Conservation (phyloP, 2,113 vertebrate species). For the Coregonus clupeaformis region DNA sequence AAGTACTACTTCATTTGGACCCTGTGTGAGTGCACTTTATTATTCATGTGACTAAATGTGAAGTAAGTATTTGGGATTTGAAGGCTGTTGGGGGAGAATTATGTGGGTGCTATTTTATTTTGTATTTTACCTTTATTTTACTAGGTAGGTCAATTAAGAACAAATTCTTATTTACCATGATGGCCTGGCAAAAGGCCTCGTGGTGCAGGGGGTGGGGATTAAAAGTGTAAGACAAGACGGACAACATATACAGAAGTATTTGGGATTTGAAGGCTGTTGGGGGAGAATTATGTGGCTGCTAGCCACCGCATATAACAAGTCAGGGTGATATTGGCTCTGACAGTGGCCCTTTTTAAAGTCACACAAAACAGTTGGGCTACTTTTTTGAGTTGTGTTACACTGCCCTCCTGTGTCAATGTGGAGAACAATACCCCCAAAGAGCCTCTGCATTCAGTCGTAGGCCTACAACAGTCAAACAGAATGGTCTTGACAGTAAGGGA, state of each 20-base stretch:
- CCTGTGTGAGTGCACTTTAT: conserved; percentile 80
- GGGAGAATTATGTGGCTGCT: neutral
- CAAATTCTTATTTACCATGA: too few species aligned
- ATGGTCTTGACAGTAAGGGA: neutral
- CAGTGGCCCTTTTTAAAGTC: neutral
- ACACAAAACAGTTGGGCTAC: too few species aligned
- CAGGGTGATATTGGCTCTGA: neutral
- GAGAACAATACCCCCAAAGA: conserved; percentile 1
- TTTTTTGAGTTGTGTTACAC: conserved; percentile 21
- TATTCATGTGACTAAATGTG: too few species aligned
- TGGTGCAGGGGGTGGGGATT: too few species aligned
- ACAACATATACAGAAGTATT: too few species aligned
- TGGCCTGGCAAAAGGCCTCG: too few species aligned
- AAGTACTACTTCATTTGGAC: conserved; percentile 99
- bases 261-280: neutral
- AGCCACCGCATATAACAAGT: neutral
- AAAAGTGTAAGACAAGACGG: too few species aligned
- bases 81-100: neutral
- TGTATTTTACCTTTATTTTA: too few species aligned
- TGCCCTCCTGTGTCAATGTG: conserved; percentile 64
- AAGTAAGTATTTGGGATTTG: too few species aligned
- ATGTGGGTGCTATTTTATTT: neutral
- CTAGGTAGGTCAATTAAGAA: too few species aligned
- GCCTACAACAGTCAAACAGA: neutral
- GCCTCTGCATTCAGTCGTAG: neutral